These are phyloP conservation scores for Periophthalmodon schlosseri DNA, from an alignment of 2,113 vertebrate genomes.

Conservation along the genomic window DNA sequence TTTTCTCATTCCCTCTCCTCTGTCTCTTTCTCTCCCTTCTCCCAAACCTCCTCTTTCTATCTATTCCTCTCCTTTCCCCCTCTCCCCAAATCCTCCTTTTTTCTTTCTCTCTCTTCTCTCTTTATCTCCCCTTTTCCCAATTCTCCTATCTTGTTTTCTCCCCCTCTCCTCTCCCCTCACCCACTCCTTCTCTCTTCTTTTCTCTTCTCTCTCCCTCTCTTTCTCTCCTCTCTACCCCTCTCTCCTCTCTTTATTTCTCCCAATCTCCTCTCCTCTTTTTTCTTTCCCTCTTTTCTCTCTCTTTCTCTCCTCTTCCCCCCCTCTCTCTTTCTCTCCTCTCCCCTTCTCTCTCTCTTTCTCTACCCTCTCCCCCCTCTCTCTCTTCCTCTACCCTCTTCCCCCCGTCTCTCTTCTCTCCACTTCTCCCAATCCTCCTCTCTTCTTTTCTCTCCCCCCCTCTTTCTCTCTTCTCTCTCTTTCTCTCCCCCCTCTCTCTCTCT, in stretches of 20 bases:
- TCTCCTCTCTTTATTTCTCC: conserved; percentile 58
- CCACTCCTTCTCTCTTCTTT: no score
- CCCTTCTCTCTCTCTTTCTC: conserved; percentile 13
- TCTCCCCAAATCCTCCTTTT: no score
- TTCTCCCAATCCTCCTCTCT: no score
- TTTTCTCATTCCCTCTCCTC: neutral
- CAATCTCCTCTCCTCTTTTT: no score
- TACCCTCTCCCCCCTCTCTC: neutral
- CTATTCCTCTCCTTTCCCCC: no score
- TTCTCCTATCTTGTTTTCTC: no score
- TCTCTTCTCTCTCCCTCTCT: conserved; percentile 31
- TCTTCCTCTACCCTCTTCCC: no score
- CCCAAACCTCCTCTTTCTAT: neutral
- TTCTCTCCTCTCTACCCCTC: neutral
- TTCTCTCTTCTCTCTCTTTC: conserved; percentile 7
- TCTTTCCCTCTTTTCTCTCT: conserved; percentile 29
- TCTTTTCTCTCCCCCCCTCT: no score
- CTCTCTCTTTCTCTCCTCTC: conserved; percentile 50
- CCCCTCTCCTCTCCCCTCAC: no score
- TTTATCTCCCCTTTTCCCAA: no score
- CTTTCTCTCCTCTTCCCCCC: neutral
- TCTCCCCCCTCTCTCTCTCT: conserved; percentile 12
- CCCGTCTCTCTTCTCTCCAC: no score
- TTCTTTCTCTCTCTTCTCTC: no score
- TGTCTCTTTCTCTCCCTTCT: conserved; percentile 29